phyloP scores from a whole-genome alignment of 2,888 invertebrate species.

The Tetragonula carbonaria region DNA sequence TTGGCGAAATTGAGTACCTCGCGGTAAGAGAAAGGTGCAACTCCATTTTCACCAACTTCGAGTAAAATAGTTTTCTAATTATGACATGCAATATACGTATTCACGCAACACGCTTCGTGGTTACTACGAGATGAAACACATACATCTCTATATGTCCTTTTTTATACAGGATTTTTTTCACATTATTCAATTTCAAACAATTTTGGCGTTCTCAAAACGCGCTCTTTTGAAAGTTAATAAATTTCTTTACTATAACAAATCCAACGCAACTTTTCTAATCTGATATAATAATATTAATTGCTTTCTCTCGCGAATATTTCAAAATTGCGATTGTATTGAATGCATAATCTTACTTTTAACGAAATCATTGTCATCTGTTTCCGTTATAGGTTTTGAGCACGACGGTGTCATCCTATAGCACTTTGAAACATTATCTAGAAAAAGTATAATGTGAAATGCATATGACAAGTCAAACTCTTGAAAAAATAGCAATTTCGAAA shows the following conservation, averaged over 20 bases:
- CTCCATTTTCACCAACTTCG: no score
- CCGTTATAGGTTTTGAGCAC: neutral
- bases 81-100: no score
- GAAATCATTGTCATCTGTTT: neutral
- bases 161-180: no score
- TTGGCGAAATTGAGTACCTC: no score
- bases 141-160: no score
- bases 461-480: neutral
- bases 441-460: no score
- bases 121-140: no score
- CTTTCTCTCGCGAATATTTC: neutral
- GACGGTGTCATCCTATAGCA: neutral
- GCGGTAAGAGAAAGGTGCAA: no score
- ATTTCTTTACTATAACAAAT: neutral
- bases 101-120: no score
- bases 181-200: no score
- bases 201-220: no score
- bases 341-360: neutral
- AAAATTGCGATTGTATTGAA: neutral
- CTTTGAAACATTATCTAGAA: neutral
- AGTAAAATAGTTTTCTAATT: no score
- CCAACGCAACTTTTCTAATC: neutral
- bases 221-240: neutral
- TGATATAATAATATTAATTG: neutral
- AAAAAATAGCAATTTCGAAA: neutral